These are phyloP conservation scores for Lamprologus callipterus DNA, from an alignment of 2,113 vertebrate species.

Conservation along the genomic window DNA sequence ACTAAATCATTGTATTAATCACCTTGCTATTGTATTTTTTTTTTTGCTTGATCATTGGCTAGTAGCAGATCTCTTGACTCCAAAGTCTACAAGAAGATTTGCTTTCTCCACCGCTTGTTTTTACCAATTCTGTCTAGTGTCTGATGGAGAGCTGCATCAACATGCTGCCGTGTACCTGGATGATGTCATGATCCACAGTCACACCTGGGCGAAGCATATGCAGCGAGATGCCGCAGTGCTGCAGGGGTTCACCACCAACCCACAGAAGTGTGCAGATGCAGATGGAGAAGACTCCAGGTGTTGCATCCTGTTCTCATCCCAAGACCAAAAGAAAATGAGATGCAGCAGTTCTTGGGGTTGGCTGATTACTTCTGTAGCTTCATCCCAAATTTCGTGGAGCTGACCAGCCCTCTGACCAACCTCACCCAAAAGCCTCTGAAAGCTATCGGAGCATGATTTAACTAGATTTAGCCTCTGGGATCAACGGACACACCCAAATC, in stretches of 20 bases:
- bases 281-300: background rate
- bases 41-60: background rate
- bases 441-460: background rate
- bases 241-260: background rate
- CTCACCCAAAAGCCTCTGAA: background rate
- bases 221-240: background rate
- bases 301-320: background rate
- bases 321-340: background rate
- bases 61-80: background rate
- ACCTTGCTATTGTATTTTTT: background rate
- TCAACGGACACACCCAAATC: background rate
- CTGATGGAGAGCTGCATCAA: background rate
- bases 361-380: background rate
- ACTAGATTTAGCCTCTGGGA: background rate
- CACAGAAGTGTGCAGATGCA: background rate
- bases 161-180: background rate
- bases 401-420: background rate
- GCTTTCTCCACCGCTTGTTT: background rate
- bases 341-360: background rate
- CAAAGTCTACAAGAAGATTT: fast-evolving
- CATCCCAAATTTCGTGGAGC: background rate
- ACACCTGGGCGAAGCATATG: background rate
- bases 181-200: background rate
- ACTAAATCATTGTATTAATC: background rate
- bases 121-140: background rate